phyloP scores from a whole-genome alignment of 2,888 invertebrate species.

The Unio pictorum region DNA sequence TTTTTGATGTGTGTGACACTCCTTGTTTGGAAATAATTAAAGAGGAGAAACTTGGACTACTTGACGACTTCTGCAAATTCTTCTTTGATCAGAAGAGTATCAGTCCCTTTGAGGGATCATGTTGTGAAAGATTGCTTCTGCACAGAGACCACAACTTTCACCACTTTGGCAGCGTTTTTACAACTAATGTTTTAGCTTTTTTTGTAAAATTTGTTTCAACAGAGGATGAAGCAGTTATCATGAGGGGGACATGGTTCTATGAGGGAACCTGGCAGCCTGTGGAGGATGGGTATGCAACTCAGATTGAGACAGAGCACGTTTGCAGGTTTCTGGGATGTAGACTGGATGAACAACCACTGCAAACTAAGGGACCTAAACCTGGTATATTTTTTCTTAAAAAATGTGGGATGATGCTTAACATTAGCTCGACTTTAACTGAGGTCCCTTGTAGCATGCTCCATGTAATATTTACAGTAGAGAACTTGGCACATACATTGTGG shows the following conservation, averaged over 20 bases:
- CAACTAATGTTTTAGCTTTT: not conserved
- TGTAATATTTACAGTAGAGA: not conserved
- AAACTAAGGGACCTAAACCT: constrained; percentile 54
- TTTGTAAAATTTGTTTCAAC: constrained; percentile 19
- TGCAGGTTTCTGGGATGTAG: constrained; percentile 74
- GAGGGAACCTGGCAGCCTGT: constrained; percentile 79
- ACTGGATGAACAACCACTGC: constrained; percentile 47
- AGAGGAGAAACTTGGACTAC: too few relatives aligned
- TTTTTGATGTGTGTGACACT: too few relatives aligned
- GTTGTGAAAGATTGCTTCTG: too few relatives aligned
- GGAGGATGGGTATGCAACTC: constrained; percentile 75
- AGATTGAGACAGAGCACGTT: constrained; percentile 78
- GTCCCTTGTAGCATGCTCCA: too few relatives aligned
- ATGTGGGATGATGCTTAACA: too few relatives aligned
- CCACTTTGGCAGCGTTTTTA: not conserved
- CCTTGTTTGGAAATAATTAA: too few relatives aligned
- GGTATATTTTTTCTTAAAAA: constrained; percentile 33
- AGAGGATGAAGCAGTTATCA: constrained; percentile 75
- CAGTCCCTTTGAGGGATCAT: too few relatives aligned
- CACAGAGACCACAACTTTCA: too few relatives aligned
- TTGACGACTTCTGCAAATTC: too few relatives aligned
- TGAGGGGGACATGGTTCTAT: constrained; percentile 80
- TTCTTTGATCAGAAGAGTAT: too few relatives aligned
- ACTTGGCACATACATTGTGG: too few relatives aligned
- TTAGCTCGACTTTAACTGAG: too few relatives aligned